Conservation (phyloP, 92 coral and sea anemone species). For the Pocillopora grandis region DNA sequence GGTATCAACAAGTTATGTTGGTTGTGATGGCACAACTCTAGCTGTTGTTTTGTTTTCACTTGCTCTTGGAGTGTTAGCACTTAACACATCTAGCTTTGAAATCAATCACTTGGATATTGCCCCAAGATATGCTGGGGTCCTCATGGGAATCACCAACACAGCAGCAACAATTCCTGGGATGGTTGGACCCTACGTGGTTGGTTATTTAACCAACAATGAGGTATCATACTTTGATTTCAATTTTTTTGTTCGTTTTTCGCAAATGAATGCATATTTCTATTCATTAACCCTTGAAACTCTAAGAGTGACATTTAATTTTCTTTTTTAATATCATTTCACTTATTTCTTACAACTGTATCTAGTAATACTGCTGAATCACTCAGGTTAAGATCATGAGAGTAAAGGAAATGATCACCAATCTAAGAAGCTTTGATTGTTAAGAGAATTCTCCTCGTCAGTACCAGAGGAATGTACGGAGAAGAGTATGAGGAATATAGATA, state of each 20-base stretch:
- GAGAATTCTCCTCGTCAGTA: too few relatives aligned
- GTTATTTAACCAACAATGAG: slow-evolving; percentile 77
- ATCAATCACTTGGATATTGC: slow-evolving; percentile 92
- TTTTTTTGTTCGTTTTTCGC: not conserved
- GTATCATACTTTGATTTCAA: slow-evolving; percentile 32
- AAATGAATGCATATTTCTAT: too few relatives aligned
- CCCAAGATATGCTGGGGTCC: slow-evolving; percentile 93
- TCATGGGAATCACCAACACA: slow-evolving; percentile 88
- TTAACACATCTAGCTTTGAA: slow-evolving; percentile 56
- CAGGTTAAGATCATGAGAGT: too few relatives aligned
- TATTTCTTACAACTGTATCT: too few relatives aligned
- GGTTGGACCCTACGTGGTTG: slow-evolving; percentile 81
- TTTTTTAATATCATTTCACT: too few relatives aligned
- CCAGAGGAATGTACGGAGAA: too few relatives aligned
- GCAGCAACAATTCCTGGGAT: slow-evolving; percentile 89
- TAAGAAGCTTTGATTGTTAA: too few relatives aligned
- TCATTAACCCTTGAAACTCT: too few relatives aligned
- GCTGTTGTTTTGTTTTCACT: slow-evolving; percentile 80
- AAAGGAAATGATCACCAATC: too few relatives aligned
- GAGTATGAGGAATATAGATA: too few relatives aligned
- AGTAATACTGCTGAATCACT: too few relatives aligned
- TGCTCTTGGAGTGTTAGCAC: slow-evolving; percentile 69
- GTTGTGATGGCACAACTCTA: slow-evolving; percentile 70
- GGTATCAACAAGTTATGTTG: slow-evolving; percentile 87
- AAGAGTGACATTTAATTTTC: too few relatives aligned